Conservation (phyloP, 2,113 vertebrate species). For the Campylomormyrus numenius region DNA sequence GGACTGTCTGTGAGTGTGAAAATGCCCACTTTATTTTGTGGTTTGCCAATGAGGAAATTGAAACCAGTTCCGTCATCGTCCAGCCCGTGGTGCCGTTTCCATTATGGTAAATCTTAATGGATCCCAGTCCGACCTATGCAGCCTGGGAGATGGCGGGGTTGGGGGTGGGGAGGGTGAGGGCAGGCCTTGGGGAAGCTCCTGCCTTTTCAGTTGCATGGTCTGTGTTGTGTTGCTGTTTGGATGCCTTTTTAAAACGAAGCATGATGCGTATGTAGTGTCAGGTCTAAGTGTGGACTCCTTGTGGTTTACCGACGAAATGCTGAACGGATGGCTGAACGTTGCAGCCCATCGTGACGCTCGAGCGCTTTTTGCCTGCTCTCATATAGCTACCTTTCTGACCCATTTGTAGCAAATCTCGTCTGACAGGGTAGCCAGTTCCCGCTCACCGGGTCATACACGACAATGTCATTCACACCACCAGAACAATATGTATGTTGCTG, state of each 20-base stretch:
- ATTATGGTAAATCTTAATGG: slow-evolving; percentile 19
- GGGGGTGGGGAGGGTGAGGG: neutral
- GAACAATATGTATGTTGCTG: neutral
- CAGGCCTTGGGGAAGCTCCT: neutral
- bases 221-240: slow-evolving; percentile 35
- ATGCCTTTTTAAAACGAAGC: slow-evolving; percentile 24
- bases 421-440: neutral
- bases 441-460: neutral
- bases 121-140: slow-evolving; percentile 23
- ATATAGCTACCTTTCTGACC: slow-evolving; percentile 16
- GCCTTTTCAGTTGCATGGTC: slow-evolving; percentile 44
- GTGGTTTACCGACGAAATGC: neutral
- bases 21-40: slow-evolving; percentile 8
- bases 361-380: neutral
- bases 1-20: slow-evolving; percentile 18
- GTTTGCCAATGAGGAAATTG: neutral
- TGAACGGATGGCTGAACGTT: neutral
- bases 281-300: slow-evolving; percentile 1
- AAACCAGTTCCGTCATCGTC: slow-evolving; percentile 6
- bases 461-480: neutral
- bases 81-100: neutral
- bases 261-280: slow-evolving; percentile 24
- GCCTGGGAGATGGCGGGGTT: neutral
- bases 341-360: neutral
- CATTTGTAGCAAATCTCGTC: neutral